These are phyloP conservation scores for Acanthosoma haemorrhoidale DNA, from an alignment of 2,888 invertebrate species.

Conservation along the genomic window DNA sequence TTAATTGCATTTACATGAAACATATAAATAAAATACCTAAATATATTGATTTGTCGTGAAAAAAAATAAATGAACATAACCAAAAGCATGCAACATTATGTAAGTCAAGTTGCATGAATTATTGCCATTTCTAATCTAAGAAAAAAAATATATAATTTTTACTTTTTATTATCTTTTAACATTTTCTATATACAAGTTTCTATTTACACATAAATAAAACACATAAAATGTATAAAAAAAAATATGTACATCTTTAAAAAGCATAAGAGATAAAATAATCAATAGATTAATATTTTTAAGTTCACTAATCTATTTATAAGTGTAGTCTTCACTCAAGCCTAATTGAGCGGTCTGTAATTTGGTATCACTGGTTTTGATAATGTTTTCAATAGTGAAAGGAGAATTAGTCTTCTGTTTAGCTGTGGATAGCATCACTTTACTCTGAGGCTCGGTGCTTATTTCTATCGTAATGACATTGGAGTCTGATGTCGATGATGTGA, in stretches of 20 bases:
- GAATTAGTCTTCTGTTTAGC: conserved; percentile 30
- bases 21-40: too few relatives aligned
- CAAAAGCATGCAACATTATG: too few relatives aligned
- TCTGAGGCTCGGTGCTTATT: conserved; percentile 35
- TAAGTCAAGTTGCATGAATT: too few relatives aligned
- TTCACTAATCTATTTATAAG: conserved; percentile 13
- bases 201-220: conserved; percentile 26
- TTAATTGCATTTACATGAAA: too few relatives aligned
- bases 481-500: background rate
- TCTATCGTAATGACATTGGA: conserved; percentile 38
- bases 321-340: background rate
- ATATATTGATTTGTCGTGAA: too few relatives aligned
- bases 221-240: conserved; percentile 24
- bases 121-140: too few relatives aligned
- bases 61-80: too few relatives aligned
- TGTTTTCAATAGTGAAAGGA: conserved; percentile 38
- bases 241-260: conserved; percentile 22
- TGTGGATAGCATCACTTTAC: conserved; percentile 31
- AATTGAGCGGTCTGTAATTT: conserved; percentile 24
- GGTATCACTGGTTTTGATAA: conserved; percentile 32
- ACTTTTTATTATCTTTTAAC: background rate
- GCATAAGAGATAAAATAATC: conserved; percentile 2
- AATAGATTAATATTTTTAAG: background rate
- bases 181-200: conserved; percentile 18
- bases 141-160: conserved; percentile 7